phyloP scores from a whole-genome alignment of 1,140 invertebrate genomes.

The Arion vulgaris region DNA sequence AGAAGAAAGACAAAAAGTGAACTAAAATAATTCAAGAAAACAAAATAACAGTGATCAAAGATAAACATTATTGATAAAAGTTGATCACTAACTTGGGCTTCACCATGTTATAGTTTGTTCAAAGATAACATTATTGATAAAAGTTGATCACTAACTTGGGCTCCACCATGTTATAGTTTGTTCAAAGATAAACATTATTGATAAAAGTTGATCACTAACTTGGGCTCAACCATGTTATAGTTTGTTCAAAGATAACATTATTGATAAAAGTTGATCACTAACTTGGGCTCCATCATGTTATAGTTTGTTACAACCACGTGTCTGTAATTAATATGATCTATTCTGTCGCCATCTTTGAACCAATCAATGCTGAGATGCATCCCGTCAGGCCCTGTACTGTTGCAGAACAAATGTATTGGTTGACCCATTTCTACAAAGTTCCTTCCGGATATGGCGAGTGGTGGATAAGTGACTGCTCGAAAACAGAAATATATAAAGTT shows the following conservation, averaged over 20 bases:
- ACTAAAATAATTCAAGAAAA: too few species aligned
- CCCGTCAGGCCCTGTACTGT: slow-evolving; percentile 40
- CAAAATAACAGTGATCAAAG: too few species aligned
- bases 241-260: too few species aligned
- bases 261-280: too few species aligned
- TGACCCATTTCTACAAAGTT: slow-evolving; percentile 45
- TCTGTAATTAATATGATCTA: slow-evolving; percentile 21
- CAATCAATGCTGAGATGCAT: slow-evolving; percentile 43
- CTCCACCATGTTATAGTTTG: slow-evolving; percentile 33
- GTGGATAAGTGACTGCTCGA: slow-evolving; percentile 10
- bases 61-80: too few species aligned
- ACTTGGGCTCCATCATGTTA: slow-evolving; percentile 16
- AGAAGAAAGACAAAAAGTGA: too few species aligned
- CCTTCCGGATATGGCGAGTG: slow-evolving; percentile 38
- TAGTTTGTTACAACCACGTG: slow-evolving; percentile 38
- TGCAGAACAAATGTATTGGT: slow-evolving; percentile 45
- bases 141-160: not conserved
- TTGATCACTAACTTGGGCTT: too few species aligned
- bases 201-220: too few species aligned
- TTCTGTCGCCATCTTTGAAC: slow-evolving; percentile 49
- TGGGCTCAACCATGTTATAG: too few species aligned
- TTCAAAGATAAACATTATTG: too few species aligned
- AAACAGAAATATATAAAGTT: not conserved
- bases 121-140: too few species aligned
- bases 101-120: too few species aligned